phyloP scores from a whole-genome alignment of 2,888 invertebrate species.

The Melipona beecheii region DNA sequence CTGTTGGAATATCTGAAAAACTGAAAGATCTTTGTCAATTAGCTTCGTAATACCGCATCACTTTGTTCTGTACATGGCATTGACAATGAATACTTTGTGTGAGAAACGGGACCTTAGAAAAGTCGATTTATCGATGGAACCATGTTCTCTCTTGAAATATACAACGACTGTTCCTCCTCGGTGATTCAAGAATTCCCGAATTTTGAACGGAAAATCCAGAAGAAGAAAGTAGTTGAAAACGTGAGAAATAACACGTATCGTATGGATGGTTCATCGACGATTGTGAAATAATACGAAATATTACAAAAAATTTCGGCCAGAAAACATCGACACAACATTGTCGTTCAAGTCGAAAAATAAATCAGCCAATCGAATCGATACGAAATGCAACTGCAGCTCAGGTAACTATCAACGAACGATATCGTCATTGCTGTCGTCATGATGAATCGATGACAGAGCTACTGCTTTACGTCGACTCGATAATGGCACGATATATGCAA shows the following conservation, averaged over 20 bases:
- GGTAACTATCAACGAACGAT: constrained; percentile 46
- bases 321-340: background rate
- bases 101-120: constrained; percentile 7
- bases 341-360: background rate
- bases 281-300: constrained; percentile 13
- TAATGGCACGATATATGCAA: constrained; percentile 20
- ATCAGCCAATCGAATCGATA: constrained; percentile 13
- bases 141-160: background rate
- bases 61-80: constrained; percentile 4
- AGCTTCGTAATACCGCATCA: background rate
- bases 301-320: background rate
- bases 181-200: background rate
- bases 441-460: constrained; percentile 62
- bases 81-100: constrained; percentile 33
- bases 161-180: background rate
- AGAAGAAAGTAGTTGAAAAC: background rate
- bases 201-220: background rate
- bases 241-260: background rate
- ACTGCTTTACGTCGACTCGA: constrained; percentile 43
- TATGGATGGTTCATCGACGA: background rate
- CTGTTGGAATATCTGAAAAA: background rate
- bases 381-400: background rate
- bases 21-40: background rate
- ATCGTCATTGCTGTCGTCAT: constrained; percentile 66
- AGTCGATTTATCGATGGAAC: constrained; percentile 1